These are phyloP conservation scores for Micromys minutus DNA, from an alignment of 2,113 vertebrate genomes.

Conservation along the genomic window DNA sequence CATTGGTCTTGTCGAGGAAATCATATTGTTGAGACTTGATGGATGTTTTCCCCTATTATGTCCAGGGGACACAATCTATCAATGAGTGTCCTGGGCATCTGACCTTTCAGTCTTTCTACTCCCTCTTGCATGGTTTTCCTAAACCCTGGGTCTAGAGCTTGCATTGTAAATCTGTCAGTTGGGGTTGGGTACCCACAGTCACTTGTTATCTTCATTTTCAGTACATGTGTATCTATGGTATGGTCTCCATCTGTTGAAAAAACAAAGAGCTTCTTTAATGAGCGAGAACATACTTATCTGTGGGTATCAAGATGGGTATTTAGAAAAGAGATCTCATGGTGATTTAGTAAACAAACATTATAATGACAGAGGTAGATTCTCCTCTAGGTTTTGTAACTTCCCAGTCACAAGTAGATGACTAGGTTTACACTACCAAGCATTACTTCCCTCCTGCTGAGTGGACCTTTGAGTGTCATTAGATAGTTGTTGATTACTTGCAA, in stretches of 20 bases:
- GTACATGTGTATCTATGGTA: background rate
- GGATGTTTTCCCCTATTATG: background rate
- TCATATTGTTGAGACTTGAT: background rate
- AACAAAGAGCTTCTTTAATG: background rate
- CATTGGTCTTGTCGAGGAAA: background rate
- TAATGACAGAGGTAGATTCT: background rate
- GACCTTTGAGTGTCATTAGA: background rate
- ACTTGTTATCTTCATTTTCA: background rate
- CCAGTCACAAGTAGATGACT: background rate
- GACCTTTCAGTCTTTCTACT: background rate
- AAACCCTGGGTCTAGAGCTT: background rate
- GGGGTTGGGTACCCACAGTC: background rate
- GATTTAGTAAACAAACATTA: background rate
- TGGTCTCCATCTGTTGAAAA: background rate
- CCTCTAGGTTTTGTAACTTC: background rate
- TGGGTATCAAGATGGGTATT: background rate
- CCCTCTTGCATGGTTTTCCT: background rate
- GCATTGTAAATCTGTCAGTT: background rate
- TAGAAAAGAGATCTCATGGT: background rate
- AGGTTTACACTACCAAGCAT: background rate
- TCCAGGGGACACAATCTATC: background rate
- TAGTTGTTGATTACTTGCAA: background rate
- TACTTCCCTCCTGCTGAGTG: background rate
- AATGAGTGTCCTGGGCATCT: background rate
- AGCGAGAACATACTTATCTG: background rate